Evolutionary conservation across 2,113 vertebrate genomes (phyloP).

Genomic region (Apodemus sylvaticus): DNA sequence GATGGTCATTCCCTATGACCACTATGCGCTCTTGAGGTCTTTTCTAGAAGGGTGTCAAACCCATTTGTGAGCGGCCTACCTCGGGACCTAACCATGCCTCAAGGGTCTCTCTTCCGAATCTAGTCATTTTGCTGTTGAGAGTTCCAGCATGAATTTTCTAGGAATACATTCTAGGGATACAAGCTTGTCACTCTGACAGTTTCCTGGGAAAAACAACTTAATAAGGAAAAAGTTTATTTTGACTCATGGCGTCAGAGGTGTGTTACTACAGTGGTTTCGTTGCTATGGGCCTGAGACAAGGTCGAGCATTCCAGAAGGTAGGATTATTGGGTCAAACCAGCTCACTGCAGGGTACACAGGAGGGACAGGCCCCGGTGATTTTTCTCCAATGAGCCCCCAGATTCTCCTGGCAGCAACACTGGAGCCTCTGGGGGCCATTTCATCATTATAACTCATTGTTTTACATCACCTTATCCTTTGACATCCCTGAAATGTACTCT

Average conservation of each 20-base stretch:
- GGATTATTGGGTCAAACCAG: not conserved
- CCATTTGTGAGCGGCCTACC: not conserved
- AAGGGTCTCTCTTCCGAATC: not conserved
- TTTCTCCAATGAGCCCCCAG: not conserved
- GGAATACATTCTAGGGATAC: not conserved
- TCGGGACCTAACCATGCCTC: no score
- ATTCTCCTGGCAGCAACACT: not conserved
- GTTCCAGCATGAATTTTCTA: not conserved
- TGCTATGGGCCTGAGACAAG: no score
- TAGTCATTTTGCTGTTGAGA: not conserved
- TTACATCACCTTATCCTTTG: not conserved
- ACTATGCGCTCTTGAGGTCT: not conserved
- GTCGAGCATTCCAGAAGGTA: not conserved
- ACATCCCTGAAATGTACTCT: not conserved
- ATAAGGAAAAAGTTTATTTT: not conserved
- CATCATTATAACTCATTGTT: no score
- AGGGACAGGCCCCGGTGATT: not conserved
- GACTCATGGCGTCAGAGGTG: not conserved
- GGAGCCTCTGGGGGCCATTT: not conserved
- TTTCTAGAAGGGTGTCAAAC: not conserved
- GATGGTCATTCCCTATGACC: not conserved
- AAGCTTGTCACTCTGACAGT: not conserved
- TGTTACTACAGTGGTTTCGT: not conserved
- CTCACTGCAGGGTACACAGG: not conserved
- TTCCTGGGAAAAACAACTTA: not conserved